These are phyloP conservation scores for Drosophila suboccidentalis DNA, from an alignment of 2,888 invertebrate species.

Conservation along the genomic window DNA sequence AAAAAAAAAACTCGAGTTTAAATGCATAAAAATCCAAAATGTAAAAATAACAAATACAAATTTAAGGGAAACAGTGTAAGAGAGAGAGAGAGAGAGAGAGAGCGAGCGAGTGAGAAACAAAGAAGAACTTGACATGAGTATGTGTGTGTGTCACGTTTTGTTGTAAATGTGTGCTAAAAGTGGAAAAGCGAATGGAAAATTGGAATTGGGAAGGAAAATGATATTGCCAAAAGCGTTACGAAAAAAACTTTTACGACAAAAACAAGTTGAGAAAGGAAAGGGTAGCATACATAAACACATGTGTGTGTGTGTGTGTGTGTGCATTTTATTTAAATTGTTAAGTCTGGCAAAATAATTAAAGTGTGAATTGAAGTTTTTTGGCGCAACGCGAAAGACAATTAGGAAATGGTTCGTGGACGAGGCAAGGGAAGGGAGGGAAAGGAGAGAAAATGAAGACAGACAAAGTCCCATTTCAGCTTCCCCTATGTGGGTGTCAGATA, in stretches of 20 bases:
- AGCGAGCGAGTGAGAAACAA: not conserved
- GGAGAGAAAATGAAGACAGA: conserved; percentile 1
- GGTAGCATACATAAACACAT: conserved; percentile 15
- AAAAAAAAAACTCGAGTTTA: conserved; percentile 24
- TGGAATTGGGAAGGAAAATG: conserved; percentile 53
- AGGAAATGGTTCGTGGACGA: conserved; percentile 65
- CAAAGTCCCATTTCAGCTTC: conserved; percentile 5
- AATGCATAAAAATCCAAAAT: conserved; percentile 51
- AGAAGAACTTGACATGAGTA: conserved; percentile 10
- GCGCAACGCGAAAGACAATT: conserved; percentile 67
- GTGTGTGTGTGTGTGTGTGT: conserved; percentile 38
- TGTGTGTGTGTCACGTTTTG: conserved; percentile 53
- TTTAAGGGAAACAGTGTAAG: conserved; percentile 16
- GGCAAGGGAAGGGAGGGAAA: not conserved
- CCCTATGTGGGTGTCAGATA: conserved; percentile 32
- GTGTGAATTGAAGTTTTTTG: conserved; percentile 70
- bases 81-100: not conserved
- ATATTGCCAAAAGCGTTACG: conserved; percentile 63
- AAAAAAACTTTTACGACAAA: conserved; percentile 70
- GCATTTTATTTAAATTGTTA: conserved; percentile 74
- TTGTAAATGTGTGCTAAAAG: conserved; percentile 57
- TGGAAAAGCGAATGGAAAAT: conserved; percentile 43
- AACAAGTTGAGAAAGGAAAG: conserved; percentile 48
- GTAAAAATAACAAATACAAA: conserved; percentile 35
- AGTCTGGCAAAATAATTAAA: conserved; percentile 75